These are phyloP conservation scores for Myripristis murdjan DNA, from an alignment of 2,797 vertebrate genomes.

Conservation along the genomic window DNA sequence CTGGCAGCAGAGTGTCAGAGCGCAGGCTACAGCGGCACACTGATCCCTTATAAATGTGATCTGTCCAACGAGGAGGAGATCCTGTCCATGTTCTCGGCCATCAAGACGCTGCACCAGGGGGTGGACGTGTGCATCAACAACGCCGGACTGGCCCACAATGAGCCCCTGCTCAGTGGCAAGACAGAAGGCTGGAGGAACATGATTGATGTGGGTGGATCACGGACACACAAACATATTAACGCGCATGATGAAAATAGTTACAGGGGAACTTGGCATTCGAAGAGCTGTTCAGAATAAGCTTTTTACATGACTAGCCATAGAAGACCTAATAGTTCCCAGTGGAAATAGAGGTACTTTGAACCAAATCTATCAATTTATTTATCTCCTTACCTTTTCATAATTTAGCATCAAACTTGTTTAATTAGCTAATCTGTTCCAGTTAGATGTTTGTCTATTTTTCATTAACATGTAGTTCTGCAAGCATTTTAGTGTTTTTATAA, in stretches of 20 bases:
- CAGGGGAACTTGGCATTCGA: not conserved
- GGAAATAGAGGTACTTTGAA: not conserved
- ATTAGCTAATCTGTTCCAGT: no score
- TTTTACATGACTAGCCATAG: no score
- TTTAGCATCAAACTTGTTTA: no score
- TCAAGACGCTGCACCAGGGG: constrained; percentile 92
- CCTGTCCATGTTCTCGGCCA: constrained; percentile 97
- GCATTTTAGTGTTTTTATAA: not conserved
- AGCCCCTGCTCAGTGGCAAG: constrained; percentile 92
- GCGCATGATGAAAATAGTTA: not conserved
- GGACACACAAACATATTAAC: constrained; percentile 5
- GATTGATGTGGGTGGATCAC: constrained; percentile 92
- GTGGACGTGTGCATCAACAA: constrained; percentile 98
- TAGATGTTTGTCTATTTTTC: no score
- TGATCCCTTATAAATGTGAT: constrained; percentile 96
- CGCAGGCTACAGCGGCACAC: constrained; percentile 91
- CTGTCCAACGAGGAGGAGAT: constrained; percentile 97
- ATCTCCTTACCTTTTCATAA: not conserved
- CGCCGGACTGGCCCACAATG: constrained; percentile 91
- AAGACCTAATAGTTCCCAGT: not conserved
- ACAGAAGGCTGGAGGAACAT: constrained; percentile 95
- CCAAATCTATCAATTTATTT: not conserved
- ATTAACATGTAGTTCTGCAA: not conserved
- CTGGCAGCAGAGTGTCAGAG: constrained; percentile 96
- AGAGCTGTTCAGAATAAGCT: not conserved